phyloP scores from a whole-genome alignment of 1,140 invertebrate genomes.

The Onthophagus taurus region DNA sequence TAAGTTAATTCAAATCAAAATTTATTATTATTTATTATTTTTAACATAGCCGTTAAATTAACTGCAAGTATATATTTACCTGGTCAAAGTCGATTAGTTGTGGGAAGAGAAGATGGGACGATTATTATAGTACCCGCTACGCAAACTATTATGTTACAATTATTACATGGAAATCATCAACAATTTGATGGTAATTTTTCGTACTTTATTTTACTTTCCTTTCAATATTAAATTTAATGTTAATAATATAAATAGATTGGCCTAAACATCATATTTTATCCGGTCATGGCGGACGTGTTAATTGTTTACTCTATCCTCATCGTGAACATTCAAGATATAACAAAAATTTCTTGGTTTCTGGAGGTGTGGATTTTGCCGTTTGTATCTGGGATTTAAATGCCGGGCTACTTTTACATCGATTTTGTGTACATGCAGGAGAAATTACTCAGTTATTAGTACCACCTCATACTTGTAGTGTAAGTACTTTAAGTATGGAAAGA shows the following conservation, averaged over 20 bases:
- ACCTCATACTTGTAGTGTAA: conserved; percentile 83
- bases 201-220: neutral
- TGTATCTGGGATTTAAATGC: conserved; percentile 95
- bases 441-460: conserved; percentile 87
- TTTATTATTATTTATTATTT: neutral
- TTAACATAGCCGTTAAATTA: conserved; percentile 52
- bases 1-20: conserved; percentile 15
- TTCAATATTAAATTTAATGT: neutral
- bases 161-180: conserved; percentile 84
- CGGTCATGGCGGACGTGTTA: conserved; percentile 90
- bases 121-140: conserved; percentile 96
- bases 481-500: conserved; percentile 36
- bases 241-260: conserved; percentile 56
- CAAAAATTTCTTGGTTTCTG: conserved; percentile 82
- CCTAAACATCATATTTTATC: conserved; percentile 78
- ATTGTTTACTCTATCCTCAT: conserved; percentile 91
- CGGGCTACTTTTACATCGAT: conserved; percentile 82
- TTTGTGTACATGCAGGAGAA: conserved; percentile 92
- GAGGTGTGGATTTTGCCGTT: conserved; percentile 95
- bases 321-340: conserved; percentile 90
- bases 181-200: conserved; percentile 62
- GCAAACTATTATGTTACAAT: conserved; percentile 88
- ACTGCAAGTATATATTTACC: conserved; percentile 90
- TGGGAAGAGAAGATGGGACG: conserved; percentile 90
- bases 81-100: conserved; percentile 84